A percentile compares a stretch with the other conserved stretches of the same genome.
phyloP scores from a whole-genome alignment of 2,113 vertebrate genomes.

The Callipepla californica region DNA sequence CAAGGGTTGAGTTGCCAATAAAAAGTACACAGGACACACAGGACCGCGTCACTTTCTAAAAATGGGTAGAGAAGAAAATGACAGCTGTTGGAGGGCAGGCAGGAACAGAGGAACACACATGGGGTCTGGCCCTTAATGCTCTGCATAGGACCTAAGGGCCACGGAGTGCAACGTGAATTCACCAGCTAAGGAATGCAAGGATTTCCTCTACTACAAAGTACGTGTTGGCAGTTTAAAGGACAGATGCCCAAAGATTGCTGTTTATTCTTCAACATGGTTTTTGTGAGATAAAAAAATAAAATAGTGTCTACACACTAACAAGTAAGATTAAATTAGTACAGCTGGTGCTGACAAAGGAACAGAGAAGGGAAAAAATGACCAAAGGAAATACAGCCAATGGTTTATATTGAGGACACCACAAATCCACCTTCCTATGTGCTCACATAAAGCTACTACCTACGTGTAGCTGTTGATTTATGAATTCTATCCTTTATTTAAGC shows the following conservation, averaged over 20 bases:
- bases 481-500: neutral
- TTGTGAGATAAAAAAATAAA: neutral
- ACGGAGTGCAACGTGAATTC: neutral
- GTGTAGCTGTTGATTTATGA: neutral
- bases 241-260: neutral
- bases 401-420: neutral
- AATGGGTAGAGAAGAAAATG: constrained; percentile 48
- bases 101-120: neutral
- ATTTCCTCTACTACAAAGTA: neutral
- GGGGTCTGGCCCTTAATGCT: neutral
- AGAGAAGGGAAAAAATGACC: neutral
- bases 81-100: constrained; percentile 44
- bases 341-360: neutral
- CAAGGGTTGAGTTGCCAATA: constrained; percentile 18
- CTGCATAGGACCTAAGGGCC: neutral
- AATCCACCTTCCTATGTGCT: neutral
- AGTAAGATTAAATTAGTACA: neutral
- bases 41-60: constrained; percentile 63
- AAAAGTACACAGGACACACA: neutral
- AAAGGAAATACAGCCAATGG: neutral
- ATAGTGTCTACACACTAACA: neutral
- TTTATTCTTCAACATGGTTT: neutral
- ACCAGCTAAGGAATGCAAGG: neutral
- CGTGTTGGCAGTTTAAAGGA: neutral
- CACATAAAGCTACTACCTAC: neutral